Conservation (phyloP, 1,140 invertebrate genomes). For the Diuraphis noxia region DNA sequence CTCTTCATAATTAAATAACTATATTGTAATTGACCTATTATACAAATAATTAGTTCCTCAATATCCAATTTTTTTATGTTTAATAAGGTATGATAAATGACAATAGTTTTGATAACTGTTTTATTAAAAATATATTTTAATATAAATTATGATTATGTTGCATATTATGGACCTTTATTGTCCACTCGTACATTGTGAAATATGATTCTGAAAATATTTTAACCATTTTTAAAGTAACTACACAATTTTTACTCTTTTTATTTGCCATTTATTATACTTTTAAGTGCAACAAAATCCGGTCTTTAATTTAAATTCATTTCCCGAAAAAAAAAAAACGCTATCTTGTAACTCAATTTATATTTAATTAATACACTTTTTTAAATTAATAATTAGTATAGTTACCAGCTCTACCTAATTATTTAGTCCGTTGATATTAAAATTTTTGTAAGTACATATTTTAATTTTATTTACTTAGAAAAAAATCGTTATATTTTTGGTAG, state of each 20-base stretch:
- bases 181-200: not conserved
- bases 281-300: not conserved
- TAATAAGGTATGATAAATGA: not conserved
- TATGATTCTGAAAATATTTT: not conserved
- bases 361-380: conserved; percentile 11
- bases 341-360: not conserved
- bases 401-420: not conserved
- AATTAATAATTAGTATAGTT: not conserved
- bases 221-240: not conserved
- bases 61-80: not conserved
- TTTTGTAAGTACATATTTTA: not conserved
- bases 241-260: not conserved
- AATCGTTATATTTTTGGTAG: not conserved
- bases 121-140: not conserved
- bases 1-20: not conserved
- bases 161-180: not conserved
- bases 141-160: not conserved
- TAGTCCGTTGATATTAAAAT: not conserved
- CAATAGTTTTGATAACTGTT: not conserved
- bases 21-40: not conserved
- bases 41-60: not conserved
- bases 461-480: not conserved
- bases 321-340: not conserved
- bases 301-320: not conserved
- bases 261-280: not conserved